Conservation (phyloP, 2,113 vertebrate genomes). For the Choloepus hoffmanni region DNA sequence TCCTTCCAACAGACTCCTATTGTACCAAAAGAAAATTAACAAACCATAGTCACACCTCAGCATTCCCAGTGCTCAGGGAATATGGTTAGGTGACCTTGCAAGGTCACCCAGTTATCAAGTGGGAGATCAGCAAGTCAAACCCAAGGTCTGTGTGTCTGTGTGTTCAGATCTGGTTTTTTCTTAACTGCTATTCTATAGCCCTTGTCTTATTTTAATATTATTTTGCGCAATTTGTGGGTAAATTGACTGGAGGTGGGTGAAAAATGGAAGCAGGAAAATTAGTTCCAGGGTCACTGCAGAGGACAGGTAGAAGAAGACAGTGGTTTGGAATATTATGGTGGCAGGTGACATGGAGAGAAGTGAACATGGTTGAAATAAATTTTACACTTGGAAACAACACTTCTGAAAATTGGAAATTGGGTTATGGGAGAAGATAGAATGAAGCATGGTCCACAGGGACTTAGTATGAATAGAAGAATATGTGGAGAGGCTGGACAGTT, state of each 20-base stretch:
- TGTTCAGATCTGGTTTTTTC: neutral
- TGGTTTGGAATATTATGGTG: neutral
- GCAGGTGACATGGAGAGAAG: neutral
- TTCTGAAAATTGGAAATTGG: neutral
- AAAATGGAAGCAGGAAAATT: neutral
- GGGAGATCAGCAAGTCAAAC: neutral
- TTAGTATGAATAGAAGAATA: neutral
- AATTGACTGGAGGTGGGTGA: neutral
- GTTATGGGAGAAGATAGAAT: neutral
- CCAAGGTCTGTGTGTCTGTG: neutral
- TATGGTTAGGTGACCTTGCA: neutral
- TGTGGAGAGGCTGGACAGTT: neutral
- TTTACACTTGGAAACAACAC: too few species aligned
- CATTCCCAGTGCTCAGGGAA: too few species aligned
- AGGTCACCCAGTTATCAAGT: neutral
- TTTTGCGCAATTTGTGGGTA: neutral
- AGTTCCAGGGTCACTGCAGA: neutral
- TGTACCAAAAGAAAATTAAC: too few species aligned
- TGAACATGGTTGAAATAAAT: neutral
- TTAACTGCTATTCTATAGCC: neutral
- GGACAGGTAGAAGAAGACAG: neutral
- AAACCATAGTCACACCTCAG: too few species aligned
- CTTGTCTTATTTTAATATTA: neutral
- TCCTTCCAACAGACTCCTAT: too few species aligned
- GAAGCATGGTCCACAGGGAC: neutral